Base-by-base conservation (phyloP, 2,888 invertebrate species). In the Antheraea yamamai region DNA sequence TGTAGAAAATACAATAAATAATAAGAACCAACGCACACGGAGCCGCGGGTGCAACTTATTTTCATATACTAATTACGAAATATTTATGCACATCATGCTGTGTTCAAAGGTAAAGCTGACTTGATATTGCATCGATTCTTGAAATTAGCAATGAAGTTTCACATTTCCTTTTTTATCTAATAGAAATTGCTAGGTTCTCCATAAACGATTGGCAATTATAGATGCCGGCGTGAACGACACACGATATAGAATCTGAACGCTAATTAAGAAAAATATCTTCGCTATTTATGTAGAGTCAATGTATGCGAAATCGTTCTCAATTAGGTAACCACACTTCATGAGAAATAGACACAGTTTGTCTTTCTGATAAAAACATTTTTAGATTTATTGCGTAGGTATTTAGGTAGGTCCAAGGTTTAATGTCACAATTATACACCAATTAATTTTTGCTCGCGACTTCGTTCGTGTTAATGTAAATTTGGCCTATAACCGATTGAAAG, bases 181-280 rank as follows among this genome's bases (percentile, higher is more conserved):
- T 83, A 86, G 85, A 88, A 87, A 88, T 85, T 83, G 76, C 75
- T 77, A 81, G 80, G 76, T 76, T 79, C 64, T 16, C 81, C 82
- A 77, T 85, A 83, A 77, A 80, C 75, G 82, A 75, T 75, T 75
- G 35, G 81, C 87, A 89, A 89, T 90, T 89, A 90, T 82, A 83
- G 86, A 89, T 87, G 82, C 85, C 85, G 78, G 68, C 78, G 81
- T 80, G 68, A 78, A 84, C 84, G 78, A 79, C 82, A 81, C 80
- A 82, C 78, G 77, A 77, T 80, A 79, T 78, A 81, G 84, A 83
- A 87, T 84, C 83, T 81, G 78, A 78, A 78, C 82, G 76, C 79
- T 82, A 80, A 83, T 80, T 78, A 79, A 84, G 81, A 86, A 83
- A 86, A 83, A 84, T 84, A 83, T 82, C 78, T 74, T 76, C 68